Percentiles rank a stretch among this genome's conserved stretches.
Evolutionary conservation across 2,797 vertebrate species (phyloP).

Genomic region (Eulemur mongoz): DNA sequence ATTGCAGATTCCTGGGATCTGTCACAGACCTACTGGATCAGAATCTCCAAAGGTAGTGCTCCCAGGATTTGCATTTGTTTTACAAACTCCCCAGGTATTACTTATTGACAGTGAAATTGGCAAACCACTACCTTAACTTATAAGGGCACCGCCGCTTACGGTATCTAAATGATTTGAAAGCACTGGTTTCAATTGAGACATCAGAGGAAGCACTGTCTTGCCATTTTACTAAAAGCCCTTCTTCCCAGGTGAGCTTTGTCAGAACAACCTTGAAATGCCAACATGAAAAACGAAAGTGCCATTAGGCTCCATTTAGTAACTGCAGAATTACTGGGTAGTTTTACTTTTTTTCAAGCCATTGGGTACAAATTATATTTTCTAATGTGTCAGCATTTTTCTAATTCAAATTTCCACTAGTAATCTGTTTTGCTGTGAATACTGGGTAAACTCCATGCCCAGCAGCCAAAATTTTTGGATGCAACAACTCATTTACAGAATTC

Average conservation of each 20-base stretch:
- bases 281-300: constrained; percentile 58
- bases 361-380: constrained; percentile 85
- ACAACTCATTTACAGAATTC: constrained; percentile 73
- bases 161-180: constrained; percentile 33
- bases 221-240: constrained; percentile 45
- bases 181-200: constrained; percentile 4
- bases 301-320: constrained; percentile 64
- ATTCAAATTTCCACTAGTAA: constrained; percentile 84
- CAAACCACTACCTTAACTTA: not conserved
- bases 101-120: not conserved
- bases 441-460: constrained; percentile 76
- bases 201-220: not conserved
- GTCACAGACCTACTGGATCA: not conserved
- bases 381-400: constrained; percentile 84
- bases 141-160: not conserved
- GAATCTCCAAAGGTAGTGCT: not conserved
- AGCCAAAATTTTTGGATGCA: constrained; percentile 69
- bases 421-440: constrained; percentile 80
- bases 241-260: constrained; percentile 60
- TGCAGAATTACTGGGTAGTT: constrained; percentile 64
- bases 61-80: constrained; percentile 8
- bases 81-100: not conserved
- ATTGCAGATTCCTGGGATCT: not conserved
- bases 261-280: constrained; percentile 68
- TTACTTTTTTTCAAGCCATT: constrained; percentile 73